Evolutionary conservation across 2,113 vertebrate species (phyloP), one percentile per base, ranked within the genome.

Genomic region (Holacanthus passer): DNA sequence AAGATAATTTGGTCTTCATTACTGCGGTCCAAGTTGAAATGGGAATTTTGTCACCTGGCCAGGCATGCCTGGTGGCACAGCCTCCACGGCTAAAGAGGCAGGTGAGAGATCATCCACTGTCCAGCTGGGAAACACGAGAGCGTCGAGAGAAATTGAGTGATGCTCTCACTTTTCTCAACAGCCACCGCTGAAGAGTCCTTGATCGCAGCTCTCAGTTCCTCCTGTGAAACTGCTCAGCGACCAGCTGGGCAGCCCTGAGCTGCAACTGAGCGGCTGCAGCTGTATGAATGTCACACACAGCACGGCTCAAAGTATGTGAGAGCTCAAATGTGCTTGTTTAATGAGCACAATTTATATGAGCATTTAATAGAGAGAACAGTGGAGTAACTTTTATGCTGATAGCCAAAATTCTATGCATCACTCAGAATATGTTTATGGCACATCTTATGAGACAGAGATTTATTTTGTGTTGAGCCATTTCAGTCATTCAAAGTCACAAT

Each of bases 231-330:
- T 56, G 65, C 66, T 74, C 59, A 29, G 48, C 16, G 4, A 58
- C 58, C 27, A 37, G 75, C 43, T 52, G 55, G 63, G 56, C 64
- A 53, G 45, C 45, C 53, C 47, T 12, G 8, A 16, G 47, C 47
- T 63, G 62, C 67, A 55, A 27, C 29, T 60, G 52, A 72, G 69
- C 48, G 2, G 13, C 77, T 63, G 62, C 47, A 64, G 10, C 68
- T 73, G 66, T 35, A 52, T 45, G 48, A 67, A 52, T 80, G 62
- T 76, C 67, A 68, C 29, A 47, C 56, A 45, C 73, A 81, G 37
- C 56, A 68, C 32, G 47, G 56, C 39, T 68, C 20, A 63, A 52
- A 41, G 11, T 2, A 47, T 31, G 27, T 41, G 53, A 66, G 43
- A 2, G 11, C 41, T 58, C 13, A 9, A 31, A 69, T 5, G 17